Evolutionary conservation across 2,113 vertebrate genomes (phyloP).

Genomic region (Peromyscus californicus): DNA sequence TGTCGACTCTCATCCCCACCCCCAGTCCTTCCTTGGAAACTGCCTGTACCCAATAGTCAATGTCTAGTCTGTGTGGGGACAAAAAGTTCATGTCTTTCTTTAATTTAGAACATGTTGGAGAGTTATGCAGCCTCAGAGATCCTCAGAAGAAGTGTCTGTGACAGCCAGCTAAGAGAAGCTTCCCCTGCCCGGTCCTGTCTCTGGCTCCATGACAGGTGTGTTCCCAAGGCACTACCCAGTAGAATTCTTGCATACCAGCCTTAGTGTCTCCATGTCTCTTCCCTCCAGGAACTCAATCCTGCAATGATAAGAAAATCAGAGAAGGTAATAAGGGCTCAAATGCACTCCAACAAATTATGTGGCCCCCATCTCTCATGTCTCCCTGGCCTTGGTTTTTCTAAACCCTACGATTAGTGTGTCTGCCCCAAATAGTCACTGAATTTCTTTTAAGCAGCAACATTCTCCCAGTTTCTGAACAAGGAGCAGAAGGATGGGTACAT

Average conservation of each 20-base stretch:
- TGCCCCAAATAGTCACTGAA: background rate
- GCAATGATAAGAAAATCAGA: background rate
- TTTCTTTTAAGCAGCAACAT: background rate
- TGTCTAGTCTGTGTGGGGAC: background rate
- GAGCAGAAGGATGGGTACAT: rapidly evolving
- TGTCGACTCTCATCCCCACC: background rate
- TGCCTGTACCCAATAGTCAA: background rate
- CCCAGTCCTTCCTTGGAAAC: background rate
- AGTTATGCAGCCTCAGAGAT: background rate
- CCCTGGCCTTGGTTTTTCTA: background rate
- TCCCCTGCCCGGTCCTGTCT: background rate
- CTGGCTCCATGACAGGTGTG: background rate
- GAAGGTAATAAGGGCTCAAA: background rate
- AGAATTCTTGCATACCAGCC: background rate
- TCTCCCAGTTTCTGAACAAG: background rate
- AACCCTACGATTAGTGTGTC: background rate
- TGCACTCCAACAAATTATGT: background rate
- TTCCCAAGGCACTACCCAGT: background rate
- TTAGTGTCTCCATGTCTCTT: background rate
- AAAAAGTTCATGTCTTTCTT: background rate
- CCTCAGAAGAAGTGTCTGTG: background rate
- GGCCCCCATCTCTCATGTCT: background rate
- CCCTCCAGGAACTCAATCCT: background rate
- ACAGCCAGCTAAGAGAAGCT: background rate
- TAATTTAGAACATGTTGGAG: background rate